phyloP scores from a whole-genome alignment of 2,888 invertebrate genomes.

The Plebejus argus region DNA sequence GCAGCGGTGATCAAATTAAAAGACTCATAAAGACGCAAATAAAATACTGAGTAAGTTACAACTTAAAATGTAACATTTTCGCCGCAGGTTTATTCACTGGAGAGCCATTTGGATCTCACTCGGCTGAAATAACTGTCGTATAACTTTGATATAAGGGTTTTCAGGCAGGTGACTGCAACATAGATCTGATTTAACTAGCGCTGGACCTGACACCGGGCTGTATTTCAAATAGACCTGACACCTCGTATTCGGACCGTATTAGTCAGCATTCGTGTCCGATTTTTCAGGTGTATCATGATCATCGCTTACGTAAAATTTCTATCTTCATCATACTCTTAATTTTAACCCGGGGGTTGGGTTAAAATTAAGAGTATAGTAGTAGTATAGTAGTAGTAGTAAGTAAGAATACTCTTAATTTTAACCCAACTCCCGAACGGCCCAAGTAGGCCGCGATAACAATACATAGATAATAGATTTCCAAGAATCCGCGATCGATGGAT shows the following conservation, averaged over 20 bases:
- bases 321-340: no score
- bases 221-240: slow-evolving; percentile 38
- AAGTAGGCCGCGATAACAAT: no score
- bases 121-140: slow-evolving; percentile 71
- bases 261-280: background rate
- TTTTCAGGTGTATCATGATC: slow-evolving; percentile 2
- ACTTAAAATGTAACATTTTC: slow-evolving; percentile 55
- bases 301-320: background rate
- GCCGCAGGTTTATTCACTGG: slow-evolving; percentile 59
- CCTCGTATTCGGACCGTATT: slow-evolving; percentile 31
- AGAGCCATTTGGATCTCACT: slow-evolving; percentile 60
- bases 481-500: no score
- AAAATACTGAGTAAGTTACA: background rate
- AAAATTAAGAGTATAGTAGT: no score
- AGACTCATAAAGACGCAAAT: slow-evolving; percentile 4
- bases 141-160: slow-evolving; percentile 64
- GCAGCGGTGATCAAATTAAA: slow-evolving; percentile 12
- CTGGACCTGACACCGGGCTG: slow-evolving; percentile 37
- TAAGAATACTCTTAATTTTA: no score
- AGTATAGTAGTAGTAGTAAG: no score
- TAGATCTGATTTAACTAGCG: slow-evolving; percentile 45
- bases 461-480: no score
- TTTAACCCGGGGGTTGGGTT: no score
- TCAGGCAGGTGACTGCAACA: slow-evolving; percentile 45
- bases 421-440: no score